phyloP scores from a whole-genome alignment of 2,888 invertebrate genomes.

The Callyntrura sp. region DNA sequence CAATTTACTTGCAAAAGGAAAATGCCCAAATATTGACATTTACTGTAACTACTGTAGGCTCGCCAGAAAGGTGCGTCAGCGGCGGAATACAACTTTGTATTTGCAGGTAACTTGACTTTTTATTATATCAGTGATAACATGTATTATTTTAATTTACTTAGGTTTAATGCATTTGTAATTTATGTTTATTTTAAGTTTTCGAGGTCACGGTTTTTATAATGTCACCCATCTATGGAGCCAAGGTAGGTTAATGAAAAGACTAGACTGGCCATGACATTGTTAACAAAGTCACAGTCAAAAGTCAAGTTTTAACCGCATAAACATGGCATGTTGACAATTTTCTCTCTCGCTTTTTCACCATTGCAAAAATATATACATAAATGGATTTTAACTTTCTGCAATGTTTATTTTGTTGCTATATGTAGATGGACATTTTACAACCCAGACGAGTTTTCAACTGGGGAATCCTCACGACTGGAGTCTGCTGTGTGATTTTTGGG shows the following conservation, averaged over 20 bases:
- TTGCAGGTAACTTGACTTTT: too few relatives aligned
- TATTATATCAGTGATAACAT: too few relatives aligned
- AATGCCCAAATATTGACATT: not conserved
- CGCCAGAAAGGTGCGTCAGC: conserved; percentile 86
- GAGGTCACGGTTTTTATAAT: conserved; percentile 85
- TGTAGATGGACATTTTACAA: conserved; percentile 86
- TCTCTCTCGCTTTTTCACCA: not conserved
- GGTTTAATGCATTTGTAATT: too few relatives aligned
- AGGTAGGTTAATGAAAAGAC: conserved; percentile 73
- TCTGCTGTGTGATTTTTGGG: conserved; percentile 87
- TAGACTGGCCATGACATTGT: conserved; percentile 71
- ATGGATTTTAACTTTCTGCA: not conserved
- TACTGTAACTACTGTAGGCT: conserved; percentile 85
- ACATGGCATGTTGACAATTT: not conserved
- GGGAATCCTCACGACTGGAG: conserved; percentile 86
- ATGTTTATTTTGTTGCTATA: conserved; percentile 71
- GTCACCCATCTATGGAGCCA: conserved; percentile 86
- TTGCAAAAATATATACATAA: not conserved
- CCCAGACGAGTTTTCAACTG: conserved; percentile 86
- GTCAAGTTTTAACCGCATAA: not conserved
- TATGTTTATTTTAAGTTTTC: too few relatives aligned
- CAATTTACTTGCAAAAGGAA: too few relatives aligned
- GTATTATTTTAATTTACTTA: too few relatives aligned
- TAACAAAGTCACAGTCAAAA: not conserved
- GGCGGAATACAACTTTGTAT: conserved; percentile 86